Conservation (phyloP, 2,888 invertebrate species). For the Clostera curtula region DNA sequence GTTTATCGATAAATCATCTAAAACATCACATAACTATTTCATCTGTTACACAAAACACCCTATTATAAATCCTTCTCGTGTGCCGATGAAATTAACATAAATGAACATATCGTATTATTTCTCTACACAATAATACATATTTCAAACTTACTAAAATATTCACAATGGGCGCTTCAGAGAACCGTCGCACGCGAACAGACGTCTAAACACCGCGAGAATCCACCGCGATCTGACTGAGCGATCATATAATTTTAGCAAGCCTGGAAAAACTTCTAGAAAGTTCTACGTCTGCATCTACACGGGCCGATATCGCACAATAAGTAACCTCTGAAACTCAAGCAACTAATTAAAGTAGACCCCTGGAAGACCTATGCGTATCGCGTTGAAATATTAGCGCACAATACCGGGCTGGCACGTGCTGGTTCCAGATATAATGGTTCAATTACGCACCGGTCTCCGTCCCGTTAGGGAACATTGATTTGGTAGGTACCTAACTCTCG, state of each 20-base stretch:
- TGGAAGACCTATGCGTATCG: background rate
- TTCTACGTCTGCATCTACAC: constrained; percentile 20
- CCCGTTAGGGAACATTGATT: too few species aligned
- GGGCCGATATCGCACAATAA: constrained; percentile 28
- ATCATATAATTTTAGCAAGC: too few species aligned
- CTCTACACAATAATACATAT: too few species aligned
- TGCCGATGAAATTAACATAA: too few species aligned
- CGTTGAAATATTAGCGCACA: background rate
- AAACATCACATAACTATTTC: too few species aligned
- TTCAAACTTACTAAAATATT: too few species aligned
- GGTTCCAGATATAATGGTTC: constrained; percentile 3
- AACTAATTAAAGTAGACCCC: constrained; percentile 14
- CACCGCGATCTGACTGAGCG: constrained; percentile 19
- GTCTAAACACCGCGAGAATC: constrained; percentile 11
- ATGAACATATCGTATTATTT: too few species aligned
- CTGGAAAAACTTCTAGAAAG: constrained; percentile 27
- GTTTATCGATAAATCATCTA: too few species aligned
- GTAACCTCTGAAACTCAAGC: constrained; percentile 25
- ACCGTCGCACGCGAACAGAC: constrained; percentile 1
- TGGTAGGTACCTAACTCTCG: too few species aligned
- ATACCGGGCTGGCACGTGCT: background rate
- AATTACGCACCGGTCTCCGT: background rate
- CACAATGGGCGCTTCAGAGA: too few species aligned
- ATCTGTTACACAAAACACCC: too few species aligned
- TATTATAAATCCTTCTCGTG: too few species aligned